A percentile compares a stretch with the other conserved stretches of the same genome.
Conservation (phyloP, 2,113 vertebrate species). For the Elachura formosa region DNA sequence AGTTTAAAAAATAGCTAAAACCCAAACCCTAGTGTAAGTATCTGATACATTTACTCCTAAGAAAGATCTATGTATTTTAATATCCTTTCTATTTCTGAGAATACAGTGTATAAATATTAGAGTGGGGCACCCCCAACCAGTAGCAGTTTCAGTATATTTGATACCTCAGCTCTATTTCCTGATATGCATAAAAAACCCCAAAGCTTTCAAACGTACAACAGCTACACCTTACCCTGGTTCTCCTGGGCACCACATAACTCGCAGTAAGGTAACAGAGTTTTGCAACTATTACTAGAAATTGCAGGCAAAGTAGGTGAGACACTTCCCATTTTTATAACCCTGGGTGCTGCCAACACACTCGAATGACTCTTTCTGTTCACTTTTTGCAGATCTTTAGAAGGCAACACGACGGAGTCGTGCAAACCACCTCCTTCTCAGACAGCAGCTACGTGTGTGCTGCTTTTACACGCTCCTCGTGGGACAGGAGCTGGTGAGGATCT, state of each 20-base stretch:
- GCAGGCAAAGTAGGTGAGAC: not conserved
- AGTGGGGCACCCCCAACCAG: too few relatives aligned
- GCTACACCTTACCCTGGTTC: not conserved
- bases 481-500: not conserved
- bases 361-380: not conserved
- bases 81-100: not conserved
- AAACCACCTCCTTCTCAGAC: not conserved
- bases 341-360: accelerated
- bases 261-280: accelerated
- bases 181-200: accelerated
- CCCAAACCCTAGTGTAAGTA: not conserved
- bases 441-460: accelerated
- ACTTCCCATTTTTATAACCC: not conserved
- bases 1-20: not conserved
- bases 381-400: not conserved
- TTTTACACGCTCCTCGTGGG: accelerated
- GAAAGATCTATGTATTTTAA: not conserved
- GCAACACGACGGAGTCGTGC: accelerated
- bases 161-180: not conserved
- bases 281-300: not conserved
- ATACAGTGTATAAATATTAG: not conserved
- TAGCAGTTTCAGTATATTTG: not conserved
- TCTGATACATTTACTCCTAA: not conserved
- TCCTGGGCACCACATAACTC: accelerated
- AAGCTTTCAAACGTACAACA: not conserved